phyloP scores from a whole-genome alignment of 2,113 vertebrate genomes.

The Ophiodon elongatus region DNA sequence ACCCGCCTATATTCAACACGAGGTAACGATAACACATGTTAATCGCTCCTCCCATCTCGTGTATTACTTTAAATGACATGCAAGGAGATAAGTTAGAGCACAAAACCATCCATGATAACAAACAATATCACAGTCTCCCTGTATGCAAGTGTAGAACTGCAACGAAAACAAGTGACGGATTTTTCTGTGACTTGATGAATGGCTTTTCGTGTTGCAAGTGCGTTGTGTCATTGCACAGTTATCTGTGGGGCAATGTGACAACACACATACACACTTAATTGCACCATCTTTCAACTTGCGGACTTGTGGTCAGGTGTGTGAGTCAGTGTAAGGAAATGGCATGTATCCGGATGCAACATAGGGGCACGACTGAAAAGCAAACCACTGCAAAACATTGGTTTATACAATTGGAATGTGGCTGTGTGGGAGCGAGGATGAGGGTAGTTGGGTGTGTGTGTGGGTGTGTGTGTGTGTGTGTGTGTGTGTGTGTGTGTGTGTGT shows the following conservation, averaged over 20 bases:
- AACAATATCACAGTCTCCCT: background rate
- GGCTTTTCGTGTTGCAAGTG: conserved; percentile 51
- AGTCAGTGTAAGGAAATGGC: conserved; percentile 54
- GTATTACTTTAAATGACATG: background rate
- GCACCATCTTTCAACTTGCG: conserved; percentile 53
- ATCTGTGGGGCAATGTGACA: conserved; percentile 42
- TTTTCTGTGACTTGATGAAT: conserved; percentile 36
- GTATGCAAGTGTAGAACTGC: background rate
- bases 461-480: conserved; percentile 38
- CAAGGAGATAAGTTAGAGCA: background rate
- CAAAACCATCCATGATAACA: background rate
- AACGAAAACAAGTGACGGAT: conserved; percentile 11
- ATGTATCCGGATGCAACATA: conserved; percentile 39
- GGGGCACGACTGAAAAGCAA: conserved; percentile 36
- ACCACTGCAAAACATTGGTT: conserved; percentile 56
- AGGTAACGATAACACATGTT: background rate
- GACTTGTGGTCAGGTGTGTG: conserved; percentile 56
- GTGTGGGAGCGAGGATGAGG: conserved; percentile 51
- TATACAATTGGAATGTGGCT: conserved; percentile 60
- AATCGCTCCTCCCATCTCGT: background rate
- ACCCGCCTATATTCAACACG: background rate
- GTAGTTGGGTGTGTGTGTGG: conserved; percentile 21
- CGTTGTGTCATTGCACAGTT: conserved; percentile 47
- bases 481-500: conserved; percentile 18
- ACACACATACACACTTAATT: conserved; percentile 36